phyloP scores from a whole-genome alignment of 1,140 invertebrate species.

The Drosophila carrolli region DNA sequence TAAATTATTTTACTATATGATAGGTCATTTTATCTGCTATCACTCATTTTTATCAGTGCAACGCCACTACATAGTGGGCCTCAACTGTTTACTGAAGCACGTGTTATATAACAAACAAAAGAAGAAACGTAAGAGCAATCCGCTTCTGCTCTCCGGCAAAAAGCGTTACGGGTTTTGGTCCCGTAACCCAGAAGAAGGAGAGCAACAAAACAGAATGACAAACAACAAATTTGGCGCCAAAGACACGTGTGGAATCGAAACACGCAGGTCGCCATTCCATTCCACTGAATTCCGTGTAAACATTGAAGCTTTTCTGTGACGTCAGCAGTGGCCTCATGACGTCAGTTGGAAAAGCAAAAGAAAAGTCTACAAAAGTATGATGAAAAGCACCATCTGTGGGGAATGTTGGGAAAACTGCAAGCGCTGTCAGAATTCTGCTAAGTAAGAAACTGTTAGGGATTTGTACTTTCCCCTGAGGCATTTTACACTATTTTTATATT shows the following conservation, averaged over 20 bases:
- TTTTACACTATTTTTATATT: conserved; percentile 15
- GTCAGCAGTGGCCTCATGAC: conserved; percentile 67
- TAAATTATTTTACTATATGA: too few species aligned
- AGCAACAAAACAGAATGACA: conserved; percentile 67
- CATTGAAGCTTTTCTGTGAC: conserved; percentile 77
- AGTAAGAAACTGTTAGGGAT: conserved; percentile 12
- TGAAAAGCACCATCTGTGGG: conserved; percentile 57
- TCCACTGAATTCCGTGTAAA: conserved; percentile 65
- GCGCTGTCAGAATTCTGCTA: conserved; percentile 14
- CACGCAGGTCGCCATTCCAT: conserved; percentile 44
- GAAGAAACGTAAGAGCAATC: conserved; percentile 19
- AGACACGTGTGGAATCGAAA: conserved; percentile 47
- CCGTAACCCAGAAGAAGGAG: conserved; percentile 64
- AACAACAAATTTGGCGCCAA: conserved; percentile 73
- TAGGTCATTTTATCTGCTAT: neutral
- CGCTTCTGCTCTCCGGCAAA: neutral
- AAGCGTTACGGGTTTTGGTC: conserved; percentile 28
- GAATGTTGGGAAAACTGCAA: neutral
- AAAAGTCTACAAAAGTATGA: conserved; percentile 54
- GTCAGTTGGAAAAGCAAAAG: conserved; percentile 36
- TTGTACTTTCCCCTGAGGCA: neutral
- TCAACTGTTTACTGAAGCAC: conserved; percentile 17
- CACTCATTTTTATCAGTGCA: conserved; percentile 23
- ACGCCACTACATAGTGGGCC: neutral
- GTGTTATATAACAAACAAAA: conserved; percentile 66